Conservation (phyloP, 2,888 invertebrate species). For the Balanococcus diminutus region DNA sequence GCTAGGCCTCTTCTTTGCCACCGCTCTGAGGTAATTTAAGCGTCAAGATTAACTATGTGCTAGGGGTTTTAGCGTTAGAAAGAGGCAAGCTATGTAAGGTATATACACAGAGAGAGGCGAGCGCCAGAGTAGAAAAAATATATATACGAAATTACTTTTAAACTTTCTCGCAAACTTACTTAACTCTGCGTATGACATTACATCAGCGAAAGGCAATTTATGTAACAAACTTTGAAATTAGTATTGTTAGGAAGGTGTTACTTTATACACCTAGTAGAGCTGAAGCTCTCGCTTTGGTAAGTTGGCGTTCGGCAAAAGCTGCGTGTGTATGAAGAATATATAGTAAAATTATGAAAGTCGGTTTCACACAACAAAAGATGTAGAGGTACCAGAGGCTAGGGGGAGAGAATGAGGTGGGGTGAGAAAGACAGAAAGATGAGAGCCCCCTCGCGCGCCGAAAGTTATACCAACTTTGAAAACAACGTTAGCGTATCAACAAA, state of each 20-base stretch:
- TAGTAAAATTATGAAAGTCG: constrained; percentile 24
- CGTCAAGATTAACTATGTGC: constrained; percentile 4
- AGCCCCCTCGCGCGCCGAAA: background rate
- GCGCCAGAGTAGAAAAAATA: constrained; percentile 20
- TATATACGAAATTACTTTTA: constrained; percentile 36
- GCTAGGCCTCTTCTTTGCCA: background rate
- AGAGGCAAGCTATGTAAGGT: background rate
- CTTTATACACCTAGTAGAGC: background rate
- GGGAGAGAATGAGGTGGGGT: background rate
- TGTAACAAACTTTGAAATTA: constrained; percentile 41
- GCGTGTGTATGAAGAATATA: constrained; percentile 17
- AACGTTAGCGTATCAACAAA: constrained; percentile 26
- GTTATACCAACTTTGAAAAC: constrained; percentile 24
- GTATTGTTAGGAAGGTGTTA: constrained; percentile 33
- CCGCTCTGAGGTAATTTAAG: constrained; percentile 15
- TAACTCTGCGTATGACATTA: constrained; percentile 48
- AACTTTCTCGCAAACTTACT: constrained; percentile 43
- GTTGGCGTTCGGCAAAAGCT: background rate
- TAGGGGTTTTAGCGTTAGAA: background rate
- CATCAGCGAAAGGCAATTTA: constrained; percentile 50
- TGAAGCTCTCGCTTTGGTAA: no score
- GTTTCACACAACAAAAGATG: constrained; percentile 7
- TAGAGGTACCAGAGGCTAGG: background rate
- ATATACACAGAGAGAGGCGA: background rate
- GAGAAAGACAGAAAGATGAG: background rate